A percentile compares a stretch with the other conserved stretches of the same genome.
Evolutionary conservation across 2,888 invertebrate species (phyloP).

Genomic region (Sarcophaga rosellei): DNA sequence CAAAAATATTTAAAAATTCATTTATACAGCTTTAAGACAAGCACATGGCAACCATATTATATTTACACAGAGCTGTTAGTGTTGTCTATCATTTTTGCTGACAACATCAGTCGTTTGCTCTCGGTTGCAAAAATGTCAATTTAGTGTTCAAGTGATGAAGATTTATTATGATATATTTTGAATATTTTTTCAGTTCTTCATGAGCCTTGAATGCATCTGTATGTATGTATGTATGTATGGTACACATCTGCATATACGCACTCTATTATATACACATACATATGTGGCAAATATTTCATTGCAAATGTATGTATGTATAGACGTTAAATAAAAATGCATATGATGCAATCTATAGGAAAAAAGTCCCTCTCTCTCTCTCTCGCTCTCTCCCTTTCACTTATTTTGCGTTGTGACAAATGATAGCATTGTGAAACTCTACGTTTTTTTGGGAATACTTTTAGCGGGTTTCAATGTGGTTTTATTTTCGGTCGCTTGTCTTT

Average conservation of each 20-base stretch:
- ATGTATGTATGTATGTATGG: neutral
- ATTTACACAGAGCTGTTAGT: conserved; percentile 37
- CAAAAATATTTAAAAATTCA: too few relatives aligned
- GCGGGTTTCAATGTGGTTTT: conserved; percentile 62
- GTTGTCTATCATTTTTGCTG: conserved; percentile 67
- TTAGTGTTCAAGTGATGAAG: conserved; percentile 71
- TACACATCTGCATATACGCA: neutral
- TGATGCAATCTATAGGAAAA: conserved; percentile 52
- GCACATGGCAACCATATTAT: conserved; percentile 36
- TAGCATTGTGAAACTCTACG: conserved; percentile 33
- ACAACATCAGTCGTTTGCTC: conserved; percentile 68
- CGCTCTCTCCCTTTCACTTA: conserved; percentile 11
- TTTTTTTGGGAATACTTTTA: conserved; percentile 57
- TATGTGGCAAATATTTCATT: conserved; percentile 2
- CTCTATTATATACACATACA: neutral
- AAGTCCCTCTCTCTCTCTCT: neutral
- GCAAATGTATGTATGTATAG: conserved; percentile 20
- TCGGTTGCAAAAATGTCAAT: conserved; percentile 70
- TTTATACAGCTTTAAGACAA: neutral
- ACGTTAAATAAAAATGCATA: conserved; percentile 55
- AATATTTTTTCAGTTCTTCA: conserved; percentile 37
- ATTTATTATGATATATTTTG: conserved; percentile 70
- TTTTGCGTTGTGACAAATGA: conserved; percentile 52
- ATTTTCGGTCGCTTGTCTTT: conserved; percentile 61
- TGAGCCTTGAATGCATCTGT: conserved; percentile 25